Percentiles rank a stretch among this genome's conserved stretches.
Conservation (phyloP, 37 sponge, comb jelly and placozoan species). For the Dysidea cf. avara region DNA sequence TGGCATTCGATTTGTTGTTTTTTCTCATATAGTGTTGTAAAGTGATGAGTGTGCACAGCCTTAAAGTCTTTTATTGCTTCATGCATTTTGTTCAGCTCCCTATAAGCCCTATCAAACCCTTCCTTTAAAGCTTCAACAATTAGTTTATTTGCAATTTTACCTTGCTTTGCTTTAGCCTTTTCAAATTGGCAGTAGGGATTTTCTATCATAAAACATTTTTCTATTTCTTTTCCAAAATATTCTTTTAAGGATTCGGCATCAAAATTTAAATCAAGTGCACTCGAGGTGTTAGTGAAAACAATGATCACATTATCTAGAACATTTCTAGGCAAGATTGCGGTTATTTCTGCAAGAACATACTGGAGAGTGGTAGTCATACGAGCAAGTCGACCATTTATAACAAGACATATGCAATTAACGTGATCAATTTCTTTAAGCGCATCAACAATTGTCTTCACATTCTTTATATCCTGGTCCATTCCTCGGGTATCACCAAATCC, state of each 20-base stretch:
- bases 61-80: not conserved
- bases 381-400: slow-evolving; percentile 36
- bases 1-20: slow-evolving; percentile 24
- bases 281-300: slow-evolving; percentile 26
- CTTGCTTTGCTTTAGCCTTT: slow-evolving; percentile 10
- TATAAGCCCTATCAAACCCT: not conserved
- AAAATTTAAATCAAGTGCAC: slow-evolving; percentile 2
- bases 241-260: slow-evolving; percentile 10
- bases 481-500: no score
- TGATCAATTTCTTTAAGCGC: slow-evolving; percentile 13
- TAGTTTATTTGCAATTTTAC: not conserved
- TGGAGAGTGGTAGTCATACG: slow-evolving; percentile 14
- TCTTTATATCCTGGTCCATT: slow-evolving; percentile 29
- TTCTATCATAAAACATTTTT: slow-evolving; percentile 23
- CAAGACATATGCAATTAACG: slow-evolving; percentile 40
- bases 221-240: slow-evolving; percentile 17
- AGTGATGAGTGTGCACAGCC: slow-evolving; percentile 19
- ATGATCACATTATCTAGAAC: slow-evolving; percentile 36
- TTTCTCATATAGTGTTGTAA: slow-evolving; percentile 15
- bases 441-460: slow-evolving; percentile 22
- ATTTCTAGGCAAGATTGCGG: slow-evolving; percentile 32
- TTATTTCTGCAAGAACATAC: slow-evolving; percentile 37
- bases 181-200: slow-evolving; percentile 53
- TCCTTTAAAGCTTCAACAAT: no score
- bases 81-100: not conserved